These are phyloP conservation scores for Diplogasteroides magnus DNA, from an alignment of 1,140 invertebrate genomes.

Conservation along the genomic window DNA sequence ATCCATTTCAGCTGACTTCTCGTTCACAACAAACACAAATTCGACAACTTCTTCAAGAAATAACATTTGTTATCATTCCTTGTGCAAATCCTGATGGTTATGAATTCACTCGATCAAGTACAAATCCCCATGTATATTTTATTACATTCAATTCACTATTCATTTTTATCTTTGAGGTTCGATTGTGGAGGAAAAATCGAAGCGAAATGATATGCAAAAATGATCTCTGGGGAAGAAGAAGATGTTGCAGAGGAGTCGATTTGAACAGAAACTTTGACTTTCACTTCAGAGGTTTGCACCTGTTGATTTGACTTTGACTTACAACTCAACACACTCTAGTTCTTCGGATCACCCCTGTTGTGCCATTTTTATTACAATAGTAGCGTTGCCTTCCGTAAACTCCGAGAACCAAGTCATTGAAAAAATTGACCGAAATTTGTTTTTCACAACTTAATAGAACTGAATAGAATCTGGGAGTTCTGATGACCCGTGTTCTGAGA, in stretches of 20 bases:
- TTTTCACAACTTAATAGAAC: too few species aligned
- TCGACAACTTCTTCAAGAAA: conserved; percentile 50
- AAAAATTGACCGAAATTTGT: too few species aligned
- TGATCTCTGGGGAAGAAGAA: conserved; percentile 46
- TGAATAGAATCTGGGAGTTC: conserved; percentile 46
- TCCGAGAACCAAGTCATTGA: conserved; percentile 11
- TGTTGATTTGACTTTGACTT: conserved; percentile 4
- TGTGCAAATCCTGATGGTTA: conserved; percentile 68
- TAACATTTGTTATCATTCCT: conserved; percentile 65
- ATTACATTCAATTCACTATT: neutral
- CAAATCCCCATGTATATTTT: conserved; percentile 48
- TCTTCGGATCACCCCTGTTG: too few species aligned
- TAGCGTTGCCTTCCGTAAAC: conserved; percentile 33
- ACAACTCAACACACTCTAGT: too few species aligned
- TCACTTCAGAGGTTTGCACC: conserved; percentile 39
- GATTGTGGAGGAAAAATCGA: conserved; percentile 52
- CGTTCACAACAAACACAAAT: conserved; percentile 52
- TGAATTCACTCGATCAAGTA: conserved; percentile 53
- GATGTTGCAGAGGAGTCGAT: conserved; percentile 44
- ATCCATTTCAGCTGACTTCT: conserved; percentile 40
- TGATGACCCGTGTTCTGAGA: conserved; percentile 54
- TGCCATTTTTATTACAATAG: too few species aligned
- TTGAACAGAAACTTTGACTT: conserved; percentile 53
- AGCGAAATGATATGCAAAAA: conserved; percentile 36
- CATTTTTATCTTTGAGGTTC: conserved; percentile 31